These are phyloP conservation scores for Idaea straminata DNA, from an alignment of 2,888 invertebrate genomes.

Conservation along the genomic window DNA sequence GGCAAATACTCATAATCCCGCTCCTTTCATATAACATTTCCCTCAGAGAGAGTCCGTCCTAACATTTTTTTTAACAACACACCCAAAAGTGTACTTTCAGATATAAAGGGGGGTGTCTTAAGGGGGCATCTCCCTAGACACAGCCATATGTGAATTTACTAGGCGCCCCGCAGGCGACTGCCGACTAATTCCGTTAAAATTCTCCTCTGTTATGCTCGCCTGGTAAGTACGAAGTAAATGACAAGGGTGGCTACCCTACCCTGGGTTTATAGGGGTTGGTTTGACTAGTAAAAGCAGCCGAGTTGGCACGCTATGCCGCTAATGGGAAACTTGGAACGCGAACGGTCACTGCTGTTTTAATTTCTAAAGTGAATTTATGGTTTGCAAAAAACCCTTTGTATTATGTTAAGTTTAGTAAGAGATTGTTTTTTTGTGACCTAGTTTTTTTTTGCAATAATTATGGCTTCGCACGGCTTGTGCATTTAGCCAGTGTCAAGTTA, in stretches of 20 bases:
- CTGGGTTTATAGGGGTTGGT: constrained; percentile 20
- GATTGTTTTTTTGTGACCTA: neutral
- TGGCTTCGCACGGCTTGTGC: too few relatives aligned
- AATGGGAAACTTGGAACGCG: neutral
- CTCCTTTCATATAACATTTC: neutral
- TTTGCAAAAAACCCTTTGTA: neutral
- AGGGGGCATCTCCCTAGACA: constrained; percentile 41
- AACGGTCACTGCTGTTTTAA: neutral
- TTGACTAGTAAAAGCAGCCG: constrained; percentile 43
- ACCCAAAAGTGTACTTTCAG: constrained; percentile 3
- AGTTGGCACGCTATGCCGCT: constrained; percentile 41
- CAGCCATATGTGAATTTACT: constrained; percentile 68
- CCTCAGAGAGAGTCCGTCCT: neutral
- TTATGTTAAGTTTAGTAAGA: neutral
- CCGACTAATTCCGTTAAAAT: constrained; percentile 79
- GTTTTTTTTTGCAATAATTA: too few relatives aligned
- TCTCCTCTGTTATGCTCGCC: constrained; percentile 72
- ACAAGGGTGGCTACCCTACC: constrained; percentile 49
- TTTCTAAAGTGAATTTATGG: neutral
- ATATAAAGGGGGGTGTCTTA: constrained; percentile 14
- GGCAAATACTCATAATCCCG: neutral
- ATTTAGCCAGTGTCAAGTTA: too few relatives aligned
- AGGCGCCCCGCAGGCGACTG: constrained; percentile 76
- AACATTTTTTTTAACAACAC: neutral
- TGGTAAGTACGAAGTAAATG: constrained; percentile 73